Evolutionary conservation across 2,888 invertebrate species (phyloP).

Genomic region (Rhagonycha fulva): DNA sequence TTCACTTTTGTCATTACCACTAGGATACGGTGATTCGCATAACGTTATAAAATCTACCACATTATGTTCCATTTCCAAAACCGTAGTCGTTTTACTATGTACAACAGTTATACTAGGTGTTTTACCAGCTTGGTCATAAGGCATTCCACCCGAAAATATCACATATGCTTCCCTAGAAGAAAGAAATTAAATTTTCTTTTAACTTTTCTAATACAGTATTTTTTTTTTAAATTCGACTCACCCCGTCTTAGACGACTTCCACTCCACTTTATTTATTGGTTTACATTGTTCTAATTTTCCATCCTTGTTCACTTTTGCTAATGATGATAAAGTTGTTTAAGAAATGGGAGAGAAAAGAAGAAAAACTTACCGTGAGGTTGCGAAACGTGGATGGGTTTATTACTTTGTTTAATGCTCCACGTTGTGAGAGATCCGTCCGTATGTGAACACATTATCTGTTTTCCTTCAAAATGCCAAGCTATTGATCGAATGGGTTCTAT

Average conservation of each 20-base stretch:
- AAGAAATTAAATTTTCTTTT: constrained; percentile 11
- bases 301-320: constrained; percentile 90
- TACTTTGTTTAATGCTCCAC: constrained; percentile 81
- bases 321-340: constrained; percentile 45
- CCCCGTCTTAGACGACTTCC: constrained; percentile 89
- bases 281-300: constrained; percentile 93
- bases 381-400: constrained; percentile 78
- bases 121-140: constrained; percentile 86
- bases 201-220: not conserved
- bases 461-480: constrained; percentile 97
- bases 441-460: constrained; percentile 95
- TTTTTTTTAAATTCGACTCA: constrained; percentile 53
- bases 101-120: constrained; percentile 95
- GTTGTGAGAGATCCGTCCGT: constrained; percentile 94
- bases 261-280: constrained; percentile 93
- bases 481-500: constrained; percentile 82
- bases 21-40: constrained; percentile 92
- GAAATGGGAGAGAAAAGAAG: not conserved
- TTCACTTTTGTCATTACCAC: constrained; percentile 65
- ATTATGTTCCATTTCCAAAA: constrained; percentile 98
- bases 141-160: constrained; percentile 96
- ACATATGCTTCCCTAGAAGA: constrained; percentile 85
- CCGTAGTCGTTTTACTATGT: constrained; percentile 94
- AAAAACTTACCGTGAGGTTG: constrained; percentile 85
- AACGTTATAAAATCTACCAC: constrained; percentile 96